Conservation (phyloP, 2,113 vertebrate genomes). For the Neopipo cinnamomea region DNA sequence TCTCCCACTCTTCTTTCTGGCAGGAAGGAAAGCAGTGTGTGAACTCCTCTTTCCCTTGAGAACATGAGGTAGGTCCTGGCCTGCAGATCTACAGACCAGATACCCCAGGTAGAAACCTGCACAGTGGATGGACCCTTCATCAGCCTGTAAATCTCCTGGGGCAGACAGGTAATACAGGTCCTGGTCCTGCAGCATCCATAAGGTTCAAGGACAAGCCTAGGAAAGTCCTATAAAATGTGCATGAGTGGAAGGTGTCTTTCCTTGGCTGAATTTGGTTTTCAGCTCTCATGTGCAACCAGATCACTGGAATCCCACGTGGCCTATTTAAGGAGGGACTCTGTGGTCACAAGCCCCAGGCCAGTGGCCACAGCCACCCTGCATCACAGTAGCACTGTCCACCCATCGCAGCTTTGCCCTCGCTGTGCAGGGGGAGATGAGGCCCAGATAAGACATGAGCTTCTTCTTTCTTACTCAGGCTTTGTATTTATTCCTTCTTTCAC, state of each 20-base stretch:
- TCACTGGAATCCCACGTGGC: rapidly evolving
- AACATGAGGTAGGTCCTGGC: neutral
- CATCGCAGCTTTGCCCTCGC: neutral
- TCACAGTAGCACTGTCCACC: neutral
- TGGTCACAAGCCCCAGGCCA: neutral
- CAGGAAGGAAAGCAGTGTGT: neutral
- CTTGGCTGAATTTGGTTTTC: neutral
- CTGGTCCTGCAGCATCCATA: neutral
- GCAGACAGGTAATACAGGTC: rapidly evolving
- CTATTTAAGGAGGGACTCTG: neutral
- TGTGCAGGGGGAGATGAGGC: neutral
- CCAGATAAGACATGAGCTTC: neutral
- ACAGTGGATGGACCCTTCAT: rapidly evolving
- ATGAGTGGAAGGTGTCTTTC: rapidly evolving
- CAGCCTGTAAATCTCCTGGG: neutral
- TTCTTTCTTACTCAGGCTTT: neutral
- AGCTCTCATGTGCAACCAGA: rapidly evolving
- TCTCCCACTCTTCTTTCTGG: neutral
- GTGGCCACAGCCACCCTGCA: neutral
- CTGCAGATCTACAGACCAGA: neutral
- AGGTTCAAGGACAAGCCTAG: neutral
- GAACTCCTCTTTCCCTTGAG: neutral
- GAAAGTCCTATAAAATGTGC: neutral
- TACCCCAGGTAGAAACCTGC: neutral
- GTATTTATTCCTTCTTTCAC: neutral